Conservation (phyloP, 2,888 invertebrate species). For the Heliothis peltigera region DNA sequence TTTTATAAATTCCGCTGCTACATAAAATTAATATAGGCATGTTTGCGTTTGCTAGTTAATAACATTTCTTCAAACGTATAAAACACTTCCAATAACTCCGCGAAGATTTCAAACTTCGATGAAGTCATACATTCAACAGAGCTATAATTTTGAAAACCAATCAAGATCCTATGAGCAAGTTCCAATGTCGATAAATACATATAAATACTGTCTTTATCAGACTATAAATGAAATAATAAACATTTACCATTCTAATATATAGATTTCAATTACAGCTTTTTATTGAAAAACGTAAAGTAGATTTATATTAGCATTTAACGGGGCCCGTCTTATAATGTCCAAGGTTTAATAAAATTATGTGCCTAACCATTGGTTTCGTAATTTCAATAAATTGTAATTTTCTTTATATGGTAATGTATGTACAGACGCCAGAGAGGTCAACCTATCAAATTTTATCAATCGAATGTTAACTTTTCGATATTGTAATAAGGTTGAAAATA, state of each 20-base stretch:
- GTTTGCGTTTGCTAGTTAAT: too few relatives aligned
- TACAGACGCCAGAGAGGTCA: too few relatives aligned
- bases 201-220: conserved; percentile 1
- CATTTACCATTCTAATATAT: conserved; percentile 21
- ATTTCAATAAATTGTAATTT: conserved; percentile 4
- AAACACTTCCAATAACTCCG: conserved; percentile 11
- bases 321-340: conserved; percentile 14
- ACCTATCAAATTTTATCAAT: too few relatives aligned
- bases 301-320: conserved; percentile 21
- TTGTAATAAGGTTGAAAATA: too few relatives aligned
- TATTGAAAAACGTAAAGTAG: conserved; percentile 20
- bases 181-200: conserved; percentile 9
- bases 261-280: conserved; percentile 4
- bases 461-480: too few relatives aligned
- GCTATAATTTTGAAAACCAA: conserved; percentile 11
- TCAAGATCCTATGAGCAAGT: conserved; percentile 15
- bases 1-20: too few relatives aligned
- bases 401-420: conserved; percentile 8
- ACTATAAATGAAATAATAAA: background rate
- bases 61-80: background rate
- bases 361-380: conserved; percentile 16
- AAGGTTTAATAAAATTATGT: conserved; percentile 18
- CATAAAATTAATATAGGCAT: too few relatives aligned
- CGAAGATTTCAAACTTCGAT: background rate
- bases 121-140: conserved; percentile 10